Conservation (phyloP, 2,888 invertebrate species). For the Colletes collaris region DNA sequence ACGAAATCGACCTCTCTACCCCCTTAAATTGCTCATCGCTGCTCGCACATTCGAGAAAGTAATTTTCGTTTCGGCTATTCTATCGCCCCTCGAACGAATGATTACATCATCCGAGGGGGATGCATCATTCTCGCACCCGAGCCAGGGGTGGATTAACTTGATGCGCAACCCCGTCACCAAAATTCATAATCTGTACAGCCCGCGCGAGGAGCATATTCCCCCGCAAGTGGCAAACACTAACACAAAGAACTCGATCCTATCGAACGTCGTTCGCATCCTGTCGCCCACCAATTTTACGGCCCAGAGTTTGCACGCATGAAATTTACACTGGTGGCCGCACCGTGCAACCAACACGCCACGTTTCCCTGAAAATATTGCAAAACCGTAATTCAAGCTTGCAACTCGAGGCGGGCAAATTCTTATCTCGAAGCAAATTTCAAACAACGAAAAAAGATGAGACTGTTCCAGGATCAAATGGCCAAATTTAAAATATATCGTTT, state of each 20-base stretch:
- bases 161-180: conserved; percentile 67
- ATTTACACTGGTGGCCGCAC: neutral
- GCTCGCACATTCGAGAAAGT: conserved; percentile 69
- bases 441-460: no score
- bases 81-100: conserved; percentile 71
- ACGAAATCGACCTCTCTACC: conserved; percentile 54
- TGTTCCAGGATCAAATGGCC: no score
- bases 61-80: conserved; percentile 71
- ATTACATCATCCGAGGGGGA: conserved; percentile 74
- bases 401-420: no score
- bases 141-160: conserved; percentile 67
- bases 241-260: conserved; percentile 41
- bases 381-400: no score
- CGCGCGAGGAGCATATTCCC: conserved; percentile 50
- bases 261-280: conserved; percentile 13
- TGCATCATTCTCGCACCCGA: conserved; percentile 70
- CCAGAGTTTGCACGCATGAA: neutral
- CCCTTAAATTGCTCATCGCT: conserved; percentile 63
- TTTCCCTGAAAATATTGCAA: no score
- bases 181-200: conserved; percentile 67
- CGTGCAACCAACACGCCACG: neutral
- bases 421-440: no score
- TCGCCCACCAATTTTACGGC: neutral
- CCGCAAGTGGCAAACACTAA: conserved; percentile 44
- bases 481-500: no score